Base-by-base conservation (phyloP, 2,888 invertebrate species). In the Helleia helle region DNA sequence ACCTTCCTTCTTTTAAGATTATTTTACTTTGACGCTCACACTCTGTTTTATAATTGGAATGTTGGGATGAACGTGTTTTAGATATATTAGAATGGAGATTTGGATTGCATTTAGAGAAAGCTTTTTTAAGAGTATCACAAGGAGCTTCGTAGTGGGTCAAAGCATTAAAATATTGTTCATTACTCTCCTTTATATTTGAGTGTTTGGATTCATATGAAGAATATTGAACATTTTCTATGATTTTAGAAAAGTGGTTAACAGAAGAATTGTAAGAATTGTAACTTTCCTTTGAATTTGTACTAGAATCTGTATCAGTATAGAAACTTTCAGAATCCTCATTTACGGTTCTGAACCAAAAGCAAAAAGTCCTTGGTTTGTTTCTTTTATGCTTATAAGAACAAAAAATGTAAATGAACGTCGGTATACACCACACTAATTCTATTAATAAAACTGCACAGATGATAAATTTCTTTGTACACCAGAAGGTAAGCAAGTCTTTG, bases 361-460 rank as follows among this genome's bases (percentile, higher is more conserved):
- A 40, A 8, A 37, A 28, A 28, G 13, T n/a, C 24, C 13, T 9
- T 34, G 15, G 9, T 5, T 17, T n/a, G 1, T 26, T 46, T 31
- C 29, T 39, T 26, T 44, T 50, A 34, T 45, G 50, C 24, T 43
- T 49, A 29, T 44, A 48, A 9, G 43, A 44, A 29, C 50, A 55
- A 7, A 55, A 12, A 22, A 56, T 40, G 28, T 50, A 60, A 8
- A 54, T 22, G 7, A 62, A 38, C 7, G 60, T 55, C 1, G 58
- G 58, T 30, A 77, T 53, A 44, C 77, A 80, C 73, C 77, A 80
- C 9, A 62, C 49, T 24, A 79, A 28, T 62, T 81, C 80, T 4
- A 79, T 41, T 4, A 72, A 29, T 15, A 81, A 42, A 41, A 81
- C 61, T 8, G 67, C 27, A 1, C 50, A 31, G 42, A 81, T 46